Base-by-base conservation (phyloP, 2,113 vertebrate genomes). In the Lepus europaeus region DNA sequence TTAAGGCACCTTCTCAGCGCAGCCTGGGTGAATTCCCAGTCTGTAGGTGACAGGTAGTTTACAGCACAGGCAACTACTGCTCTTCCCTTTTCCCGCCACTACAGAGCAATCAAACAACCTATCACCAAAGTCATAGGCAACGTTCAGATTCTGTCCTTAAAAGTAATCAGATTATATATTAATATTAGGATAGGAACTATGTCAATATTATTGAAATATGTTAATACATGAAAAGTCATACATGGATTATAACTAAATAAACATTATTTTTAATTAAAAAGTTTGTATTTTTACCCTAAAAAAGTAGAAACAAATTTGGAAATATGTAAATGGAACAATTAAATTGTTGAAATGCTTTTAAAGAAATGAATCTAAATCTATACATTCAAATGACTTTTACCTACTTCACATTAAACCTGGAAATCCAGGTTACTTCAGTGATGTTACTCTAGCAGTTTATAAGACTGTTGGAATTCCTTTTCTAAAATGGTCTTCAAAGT, bases 391-490 rank as follows among this genome's bases (percentile, higher is more conserved):
- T 78, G 20, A 87, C 10, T 69, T 72, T 86, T 76, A 25, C 31
- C 68, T 59, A 70, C 22, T 87, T 63, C 90, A 80, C 36, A 87
- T 80, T 79, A 29, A 17, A 68, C 9, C 61, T 73, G 9, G 93
- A 87, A 79, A n/a, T 9, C 16, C 78, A 23, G 22, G 12, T 59
- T 79, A 77, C 95, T 83, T 31, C 80, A 83, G 68, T 45, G 36
- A 83, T 88, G 51, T 87, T 87, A 90, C 0, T 68, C 33, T 20
- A 73, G 29, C 31, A 95, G 33, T 20, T 73, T 72, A 87, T 73
- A 89, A 82, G 81, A 91, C 85, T 93, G 93, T 84, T 84, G 29
- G 33, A 91, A 96, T 77, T 70, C 33, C 19, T 91, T 74, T 88
- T 74, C 20, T 74, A 33, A 91, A 93, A 82, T 69, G 20, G 19